Evolutionary conservation across 2,888 invertebrate species (phyloP).

Genomic region (Thyatira batis): DNA sequence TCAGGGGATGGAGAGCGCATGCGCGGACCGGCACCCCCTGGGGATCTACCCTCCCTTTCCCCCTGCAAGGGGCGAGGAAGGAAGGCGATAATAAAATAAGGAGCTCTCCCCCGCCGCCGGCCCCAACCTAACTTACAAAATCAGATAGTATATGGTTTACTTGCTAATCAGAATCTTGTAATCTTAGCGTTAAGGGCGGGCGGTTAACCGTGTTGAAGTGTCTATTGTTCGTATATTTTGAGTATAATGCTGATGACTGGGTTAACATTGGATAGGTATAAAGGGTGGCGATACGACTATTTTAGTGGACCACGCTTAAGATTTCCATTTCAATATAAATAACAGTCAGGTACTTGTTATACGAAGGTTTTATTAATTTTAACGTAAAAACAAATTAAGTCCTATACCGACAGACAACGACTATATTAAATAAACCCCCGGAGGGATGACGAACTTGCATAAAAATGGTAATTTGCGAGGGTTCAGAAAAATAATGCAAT

Average conservation of each 20-base stretch:
- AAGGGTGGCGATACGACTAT: too few species aligned
- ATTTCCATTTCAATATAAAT: too few species aligned
- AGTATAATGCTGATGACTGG: too few species aligned
- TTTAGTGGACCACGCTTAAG: too few species aligned
- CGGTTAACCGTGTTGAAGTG: background rate
- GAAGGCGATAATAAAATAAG: slow-evolving; percentile 61
- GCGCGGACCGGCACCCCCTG: slow-evolving; percentile 16
- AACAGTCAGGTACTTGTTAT: too few species aligned
- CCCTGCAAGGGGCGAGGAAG: slow-evolving; percentile 26
- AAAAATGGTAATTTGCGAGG: background rate
- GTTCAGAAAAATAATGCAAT: background rate
- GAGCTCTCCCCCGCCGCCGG: slow-evolving; percentile 32
- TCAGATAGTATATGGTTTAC: slow-evolving; percentile 30
- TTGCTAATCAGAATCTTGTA: slow-evolving; percentile 35
- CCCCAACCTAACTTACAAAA: slow-evolving; percentile 22
- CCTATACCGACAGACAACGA: background rate
- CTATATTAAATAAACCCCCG: background rate
- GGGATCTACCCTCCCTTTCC: background rate
- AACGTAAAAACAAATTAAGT: background rate
- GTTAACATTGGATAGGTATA: too few species aligned
- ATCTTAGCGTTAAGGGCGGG: slow-evolving; percentile 8
- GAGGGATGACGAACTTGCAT: background rate
- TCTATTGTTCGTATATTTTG: background rate
- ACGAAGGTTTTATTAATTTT: too few species aligned
- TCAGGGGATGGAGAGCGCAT: slow-evolving; percentile 24